Base-by-base conservation (phyloP, 1,140 invertebrate species). In the Diplogasteroides magnus region DNA sequence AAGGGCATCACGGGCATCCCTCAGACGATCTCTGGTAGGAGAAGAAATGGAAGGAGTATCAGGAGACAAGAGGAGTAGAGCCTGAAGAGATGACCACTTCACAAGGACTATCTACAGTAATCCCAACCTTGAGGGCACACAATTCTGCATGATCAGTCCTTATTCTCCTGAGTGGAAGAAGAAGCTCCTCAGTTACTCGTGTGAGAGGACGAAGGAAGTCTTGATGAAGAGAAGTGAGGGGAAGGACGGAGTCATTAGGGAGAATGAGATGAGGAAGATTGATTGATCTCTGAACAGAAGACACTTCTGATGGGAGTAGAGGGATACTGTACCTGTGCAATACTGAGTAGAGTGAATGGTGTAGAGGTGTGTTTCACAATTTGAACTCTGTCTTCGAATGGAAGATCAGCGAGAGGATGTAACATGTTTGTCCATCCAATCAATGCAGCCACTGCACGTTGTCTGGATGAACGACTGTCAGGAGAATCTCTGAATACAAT, bases 371-470 rank as follows among this genome's bases (percentile, higher is more conserved):
- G 31, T 31, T 56, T 48, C 31, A 23, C 26, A 1, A 31, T 19
- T 63, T 57, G 48, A 14, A 80, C 77, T 64, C 80, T 80, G 55
- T 80, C 78, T 31, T 68, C 73, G 68, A 80, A 69, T 25, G 75
- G 73, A 6, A 80, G 61, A 48, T 80, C 79, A 11, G 75, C 68
- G 55, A 80, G 70, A 1, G 78, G 78, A 61, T 79, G 74, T 14
- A 80, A 68, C 67, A 69, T 68, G 55, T 77, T 81, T n/a, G 78
- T 73, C 78, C 78, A 80, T 23, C 60, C 64, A 57, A 80, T 78
- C 61, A 80, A 48, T 3, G 64, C 27, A 31, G 72, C 69, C 15
- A 80, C 67, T 23, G 66, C 59, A 25, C 68, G 19, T 64, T 80
- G 78, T 31, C 77, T 26, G 26, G 69, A 64, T 32, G 28, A 31